Evolutionary conservation across 2,888 invertebrate genomes (phyloP), one percentile per base, ranked within the genome.

Genomic region (Melieria omissa): DNA sequence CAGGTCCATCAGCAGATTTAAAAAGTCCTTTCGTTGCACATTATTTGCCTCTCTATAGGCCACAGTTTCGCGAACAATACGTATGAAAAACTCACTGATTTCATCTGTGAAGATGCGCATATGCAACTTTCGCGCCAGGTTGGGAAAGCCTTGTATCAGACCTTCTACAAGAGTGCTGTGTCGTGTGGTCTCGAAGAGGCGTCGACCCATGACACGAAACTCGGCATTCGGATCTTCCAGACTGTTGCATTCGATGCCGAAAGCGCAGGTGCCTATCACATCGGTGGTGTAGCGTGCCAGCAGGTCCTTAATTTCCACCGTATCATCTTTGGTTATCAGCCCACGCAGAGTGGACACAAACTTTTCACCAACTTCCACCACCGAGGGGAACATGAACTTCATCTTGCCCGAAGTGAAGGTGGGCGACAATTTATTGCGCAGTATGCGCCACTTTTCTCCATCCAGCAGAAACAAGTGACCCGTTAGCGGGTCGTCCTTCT

Each of bases 391-490:
- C 86, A 88, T 87, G 54, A 77, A 80, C 74, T 86, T 88, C 80
- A 88, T 86, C 79, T 88, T 88, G 12, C 87, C 87, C 0, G 86
- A 83, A 1, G 88, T 86, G 75, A 88, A 89, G 0, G 87, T 85
- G 4, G 88, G 86, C 4, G 86, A 84, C 49, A 88, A 70, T 60
- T 87, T 86, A 0, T 81, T 73, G 44, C 88, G 78, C 61, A 88
- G 76, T 12, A 80, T 77, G 71, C 84, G 86, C 89, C 89, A 89
- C 8, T 73, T 74, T 5, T 61, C 42, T 3, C 86, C 87, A 4
- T 81, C 81, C 61, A 84, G 63, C 6, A 76, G 65, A 61, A 84
- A 80, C 44, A 86, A 74, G 71, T 84, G 81, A 0, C 75, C 83
- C 0, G 79, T 72, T 9, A 86, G 64, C 0, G 86, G 86, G 66